Percentiles rank a stretch among this genome's conserved stretches.
These are phyloP conservation scores for Butastur rufipennis DNA, from an alignment of 2,113 vertebrate species.

Conservation along the genomic window DNA sequence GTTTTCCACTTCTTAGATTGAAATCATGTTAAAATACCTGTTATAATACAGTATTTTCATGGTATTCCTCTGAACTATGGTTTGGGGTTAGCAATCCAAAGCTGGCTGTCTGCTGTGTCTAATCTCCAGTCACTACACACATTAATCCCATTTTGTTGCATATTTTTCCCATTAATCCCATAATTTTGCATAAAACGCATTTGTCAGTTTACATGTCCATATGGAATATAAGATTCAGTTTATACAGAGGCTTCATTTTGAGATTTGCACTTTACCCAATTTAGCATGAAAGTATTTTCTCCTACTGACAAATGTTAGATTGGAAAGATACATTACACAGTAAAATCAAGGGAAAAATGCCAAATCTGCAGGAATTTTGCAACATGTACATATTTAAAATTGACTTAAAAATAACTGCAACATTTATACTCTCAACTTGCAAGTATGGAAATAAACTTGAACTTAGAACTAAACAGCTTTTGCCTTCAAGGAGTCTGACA, in stretches of 20 bases:
- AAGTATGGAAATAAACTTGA: conserved; percentile 24
- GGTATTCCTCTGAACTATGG: neutral
- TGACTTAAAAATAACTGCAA: neutral
- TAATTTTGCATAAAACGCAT: neutral
- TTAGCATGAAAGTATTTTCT: neutral
- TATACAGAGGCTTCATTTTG: neutral
- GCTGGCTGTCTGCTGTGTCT: neutral
- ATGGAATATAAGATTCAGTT: neutral
- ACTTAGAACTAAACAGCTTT: neutral
- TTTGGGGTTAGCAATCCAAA: neutral
- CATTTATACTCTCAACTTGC: neutral
- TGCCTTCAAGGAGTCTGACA: neutral
- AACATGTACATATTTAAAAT: neutral
- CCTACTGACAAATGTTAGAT: neutral
- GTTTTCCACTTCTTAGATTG: neutral
- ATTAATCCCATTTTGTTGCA: neutral
- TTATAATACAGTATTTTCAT: neutral
- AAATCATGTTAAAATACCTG: neutral
- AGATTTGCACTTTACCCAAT: neutral
- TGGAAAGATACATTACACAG: neutral
- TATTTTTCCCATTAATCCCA: neutral
- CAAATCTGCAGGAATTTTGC: neutral
- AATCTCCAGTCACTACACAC: neutral
- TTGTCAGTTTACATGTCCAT: neutral
- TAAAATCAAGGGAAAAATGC: neutral